Evolutionary conservation across 2,888 invertebrate genomes (phyloP).

Genomic region (Eudemis profundana): DNA sequence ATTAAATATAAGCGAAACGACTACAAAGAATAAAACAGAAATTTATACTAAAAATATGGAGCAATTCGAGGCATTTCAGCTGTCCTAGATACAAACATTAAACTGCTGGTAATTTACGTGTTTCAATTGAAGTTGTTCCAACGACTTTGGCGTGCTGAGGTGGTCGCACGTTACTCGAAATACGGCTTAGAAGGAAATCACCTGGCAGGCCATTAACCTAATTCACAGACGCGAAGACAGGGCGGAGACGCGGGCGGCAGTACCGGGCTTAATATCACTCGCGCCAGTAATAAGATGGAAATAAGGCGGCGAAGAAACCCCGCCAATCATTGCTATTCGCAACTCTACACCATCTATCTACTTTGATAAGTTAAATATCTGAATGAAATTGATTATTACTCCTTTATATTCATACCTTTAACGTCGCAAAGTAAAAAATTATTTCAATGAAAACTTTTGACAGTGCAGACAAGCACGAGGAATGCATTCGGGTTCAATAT

Average conservation of each 20-base stretch:
- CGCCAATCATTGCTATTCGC: constrained; percentile 79
- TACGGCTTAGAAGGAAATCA: constrained; percentile 82
- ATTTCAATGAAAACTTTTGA: constrained; percentile 35
- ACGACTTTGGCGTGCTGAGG: constrained; percentile 76
- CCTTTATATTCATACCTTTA: constrained; percentile 16
- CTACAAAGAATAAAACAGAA: too few relatives aligned
- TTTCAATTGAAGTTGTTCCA: constrained; percentile 67
- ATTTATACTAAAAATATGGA: not conserved
- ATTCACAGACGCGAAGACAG: constrained; percentile 84
- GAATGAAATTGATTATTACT: constrained; percentile 6
- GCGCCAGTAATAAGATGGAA: constrained; percentile 84
- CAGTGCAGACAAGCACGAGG: constrained; percentile 40
- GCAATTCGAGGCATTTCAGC: constrained; percentile 2
- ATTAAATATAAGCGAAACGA: too few relatives aligned
- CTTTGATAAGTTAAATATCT: constrained; percentile 53
- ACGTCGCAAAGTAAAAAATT: constrained; percentile 2
- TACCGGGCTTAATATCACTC: constrained; percentile 82
- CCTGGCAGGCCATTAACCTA: constrained; percentile 85
- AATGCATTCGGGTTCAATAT: constrained; percentile 44
- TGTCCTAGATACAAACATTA: constrained; percentile 46
- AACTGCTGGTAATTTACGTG: constrained; percentile 54
- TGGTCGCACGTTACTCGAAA: constrained; percentile 75
- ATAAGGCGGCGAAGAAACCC: constrained; percentile 81
- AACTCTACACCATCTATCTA: constrained; percentile 67
- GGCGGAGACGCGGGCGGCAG: constrained; percentile 78